A percentile compares a stretch with the other conserved stretches of the same genome.
Conservation (phyloP, 2,113 vertebrate species). For the Cricetomys ansorgei region DNA sequence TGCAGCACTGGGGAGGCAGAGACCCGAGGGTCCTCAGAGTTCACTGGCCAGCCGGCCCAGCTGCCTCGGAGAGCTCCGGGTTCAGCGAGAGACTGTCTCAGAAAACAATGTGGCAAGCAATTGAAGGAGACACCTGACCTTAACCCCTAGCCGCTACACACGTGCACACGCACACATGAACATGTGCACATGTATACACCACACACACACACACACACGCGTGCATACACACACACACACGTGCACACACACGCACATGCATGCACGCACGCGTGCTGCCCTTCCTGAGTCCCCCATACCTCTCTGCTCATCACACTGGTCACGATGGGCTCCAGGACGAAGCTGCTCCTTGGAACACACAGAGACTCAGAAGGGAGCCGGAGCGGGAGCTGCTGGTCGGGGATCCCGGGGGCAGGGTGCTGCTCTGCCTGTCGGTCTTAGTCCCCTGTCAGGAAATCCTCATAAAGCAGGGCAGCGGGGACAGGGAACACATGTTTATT, state of each 20-base stretch:
- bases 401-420: background rate
- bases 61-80: background rate
- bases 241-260: background rate
- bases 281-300: rapidly evolving
- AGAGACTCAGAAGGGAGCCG: background rate
- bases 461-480: slow-evolving; percentile 55
- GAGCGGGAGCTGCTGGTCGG: background rate
- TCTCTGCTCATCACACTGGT: background rate
- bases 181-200: background rate
- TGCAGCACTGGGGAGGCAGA: background rate
- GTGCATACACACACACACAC: background rate
- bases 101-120: background rate
- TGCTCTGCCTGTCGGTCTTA: background rate
- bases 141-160: background rate
- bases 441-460: background rate
- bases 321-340: background rate
- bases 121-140: background rate
- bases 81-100: background rate
- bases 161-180: background rate
- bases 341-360: background rate
- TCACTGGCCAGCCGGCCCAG: background rate
- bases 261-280: background rate
- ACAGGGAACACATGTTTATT: slow-evolving; percentile 82
- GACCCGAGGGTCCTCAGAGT: background rate
- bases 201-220: background rate